phyloP scores from a whole-genome alignment of 2,797 vertebrate genomes.

The Bradypus variegatus region DNA sequence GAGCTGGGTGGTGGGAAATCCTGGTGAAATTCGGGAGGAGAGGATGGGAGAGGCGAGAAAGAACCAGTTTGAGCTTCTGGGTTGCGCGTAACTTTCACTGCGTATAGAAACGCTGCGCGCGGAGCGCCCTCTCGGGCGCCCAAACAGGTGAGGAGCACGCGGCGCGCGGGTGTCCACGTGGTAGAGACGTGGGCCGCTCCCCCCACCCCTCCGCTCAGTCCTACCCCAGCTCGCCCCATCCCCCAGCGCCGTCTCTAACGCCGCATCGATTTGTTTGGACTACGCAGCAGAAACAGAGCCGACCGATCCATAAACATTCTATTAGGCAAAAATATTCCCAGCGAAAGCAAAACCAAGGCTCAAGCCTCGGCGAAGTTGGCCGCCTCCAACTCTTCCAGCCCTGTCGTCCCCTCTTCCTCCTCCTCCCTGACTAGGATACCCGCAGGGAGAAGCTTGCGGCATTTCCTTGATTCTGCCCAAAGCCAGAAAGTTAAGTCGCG shows the following conservation, averaged over 20 bases:
- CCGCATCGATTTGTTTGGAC: conserved; percentile 67
- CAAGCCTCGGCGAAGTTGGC: conserved; percentile 13
- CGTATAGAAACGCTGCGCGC: background rate
- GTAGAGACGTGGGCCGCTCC: background rate
- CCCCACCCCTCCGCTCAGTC: background rate
- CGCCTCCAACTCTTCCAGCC: background rate
- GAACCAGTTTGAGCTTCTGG: background rate
- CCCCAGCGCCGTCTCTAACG: background rate
- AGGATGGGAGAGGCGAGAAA: background rate
- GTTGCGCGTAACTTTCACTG: background rate
- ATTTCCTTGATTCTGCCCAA: background rate
- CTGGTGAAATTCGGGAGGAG: background rate
- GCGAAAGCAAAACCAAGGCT: conserved; percentile 54
- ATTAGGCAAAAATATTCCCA: conserved; percentile 59
- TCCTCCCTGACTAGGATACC: background rate
- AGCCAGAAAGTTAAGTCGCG: conserved; percentile 48
- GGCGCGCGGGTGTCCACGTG: conserved; percentile 34
- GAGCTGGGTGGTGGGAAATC: background rate
- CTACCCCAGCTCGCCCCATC: background rate
- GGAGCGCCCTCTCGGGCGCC: background rate
- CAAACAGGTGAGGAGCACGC: conserved; percentile 53
- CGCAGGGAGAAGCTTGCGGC: conserved; percentile 38
- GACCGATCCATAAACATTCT: conserved; percentile 64
- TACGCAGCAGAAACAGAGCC: conserved; percentile 56
- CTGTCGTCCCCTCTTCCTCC: background rate